Evolutionary conservation across 2,113 vertebrate genomes (phyloP).

Genomic region (Ammodytes dubius): DNA sequence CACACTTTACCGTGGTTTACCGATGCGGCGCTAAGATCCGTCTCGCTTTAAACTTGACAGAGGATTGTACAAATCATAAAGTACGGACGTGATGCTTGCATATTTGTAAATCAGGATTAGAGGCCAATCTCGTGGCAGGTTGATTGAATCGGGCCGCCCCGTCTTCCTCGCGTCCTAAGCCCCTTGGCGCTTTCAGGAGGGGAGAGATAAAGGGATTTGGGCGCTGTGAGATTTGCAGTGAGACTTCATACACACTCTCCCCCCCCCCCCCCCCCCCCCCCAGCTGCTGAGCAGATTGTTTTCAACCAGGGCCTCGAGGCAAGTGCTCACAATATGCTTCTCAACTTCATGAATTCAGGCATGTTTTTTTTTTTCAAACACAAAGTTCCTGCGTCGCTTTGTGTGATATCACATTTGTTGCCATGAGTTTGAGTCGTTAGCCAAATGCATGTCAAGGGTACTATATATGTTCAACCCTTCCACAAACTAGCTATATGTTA

Average conservation of each 20-base stretch:
- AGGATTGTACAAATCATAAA: conserved; percentile 57
- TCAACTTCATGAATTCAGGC: conserved; percentile 42
- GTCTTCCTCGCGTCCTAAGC: conserved; percentile 77
- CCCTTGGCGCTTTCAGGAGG: conserved; percentile 75
- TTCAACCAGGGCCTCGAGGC: conserved; percentile 56
- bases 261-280: conserved; percentile 5
- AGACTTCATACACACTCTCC: conserved; percentile 69
- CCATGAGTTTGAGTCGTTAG: not conserved
- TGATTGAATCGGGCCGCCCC: conserved; percentile 79
- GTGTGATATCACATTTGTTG: conserved; percentile 10
- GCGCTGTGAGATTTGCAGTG: conserved; percentile 72
- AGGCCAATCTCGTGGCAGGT: conserved; percentile 77
- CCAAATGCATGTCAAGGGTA: not conserved
- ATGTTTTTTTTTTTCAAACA: conserved; percentile 32
- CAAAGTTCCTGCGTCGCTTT: not conserved
- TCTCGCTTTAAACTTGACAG: conserved; percentile 43
- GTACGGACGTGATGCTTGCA: conserved; percentile 66
- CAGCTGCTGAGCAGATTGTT: conserved; percentile 67
- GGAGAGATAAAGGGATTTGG: conserved; percentile 83
- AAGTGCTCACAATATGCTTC: conserved; percentile 42
- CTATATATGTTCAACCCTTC: conserved; percentile 9
- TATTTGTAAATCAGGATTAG: conserved; percentile 83
- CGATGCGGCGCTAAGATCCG: conserved; percentile 6
- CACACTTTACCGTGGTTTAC: conserved; percentile 2
- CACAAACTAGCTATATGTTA: conserved; percentile 1